phyloP scores from a whole-genome alignment of 1,140 invertebrate species.

The Euborellia annulipes region DNA sequence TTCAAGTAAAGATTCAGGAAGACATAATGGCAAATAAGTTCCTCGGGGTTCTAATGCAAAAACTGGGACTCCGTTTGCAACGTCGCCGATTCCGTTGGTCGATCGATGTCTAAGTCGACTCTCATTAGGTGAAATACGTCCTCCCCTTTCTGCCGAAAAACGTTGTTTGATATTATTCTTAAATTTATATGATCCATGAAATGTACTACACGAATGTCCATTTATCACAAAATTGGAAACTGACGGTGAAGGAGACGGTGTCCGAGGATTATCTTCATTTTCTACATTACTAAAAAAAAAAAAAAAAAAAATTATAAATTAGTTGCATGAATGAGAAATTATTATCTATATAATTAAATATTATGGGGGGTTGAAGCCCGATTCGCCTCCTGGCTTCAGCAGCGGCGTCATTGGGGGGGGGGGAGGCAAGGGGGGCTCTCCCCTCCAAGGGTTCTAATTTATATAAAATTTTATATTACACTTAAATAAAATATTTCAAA shows the following conservation, averaged over 20 bases:
- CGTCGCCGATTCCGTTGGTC: constrained; percentile 12
- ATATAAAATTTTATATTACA: too few relatives aligned
- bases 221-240: too few relatives aligned
- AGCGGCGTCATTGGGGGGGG: too few relatives aligned
- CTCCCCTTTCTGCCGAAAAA: constrained; percentile 35
- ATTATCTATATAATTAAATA: too few relatives aligned
- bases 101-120: too few relatives aligned
- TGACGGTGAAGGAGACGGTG: constrained; percentile 13
- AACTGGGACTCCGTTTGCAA: constrained; percentile 11
- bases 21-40: constrained; percentile 6
- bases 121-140: background rate
- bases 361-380: too few relatives aligned
- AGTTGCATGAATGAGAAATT: constrained; percentile 19
- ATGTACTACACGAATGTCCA: too few relatives aligned
- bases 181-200: constrained; percentile 64
- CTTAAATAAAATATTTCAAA: too few relatives aligned
- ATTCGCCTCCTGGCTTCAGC: too few relatives aligned
- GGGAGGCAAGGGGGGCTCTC: too few relatives aligned
- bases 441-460: too few relatives aligned
- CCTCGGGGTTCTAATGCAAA: constrained; percentile 1
- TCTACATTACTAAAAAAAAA: constrained; percentile 20
- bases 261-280: constrained; percentile 29
- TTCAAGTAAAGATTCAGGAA: background rate
- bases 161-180: constrained; percentile 87
- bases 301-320: constrained; percentile 20